Conservation (phyloP, 2,888 invertebrate species). For the Cantharis rufa region DNA sequence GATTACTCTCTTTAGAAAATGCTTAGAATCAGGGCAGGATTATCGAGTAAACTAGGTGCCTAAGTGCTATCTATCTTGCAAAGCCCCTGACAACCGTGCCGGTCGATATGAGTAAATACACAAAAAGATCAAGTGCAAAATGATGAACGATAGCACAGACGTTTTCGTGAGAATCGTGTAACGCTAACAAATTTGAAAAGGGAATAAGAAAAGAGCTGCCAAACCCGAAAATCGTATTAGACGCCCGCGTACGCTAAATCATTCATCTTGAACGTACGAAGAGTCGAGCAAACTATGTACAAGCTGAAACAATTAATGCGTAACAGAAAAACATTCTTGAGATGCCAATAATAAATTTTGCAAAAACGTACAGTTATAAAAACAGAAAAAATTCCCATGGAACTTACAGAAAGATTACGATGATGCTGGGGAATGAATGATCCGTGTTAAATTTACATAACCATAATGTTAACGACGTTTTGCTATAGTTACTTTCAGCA, state of each 20-base stretch:
- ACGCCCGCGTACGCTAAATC: background rate
- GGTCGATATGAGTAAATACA: background rate
- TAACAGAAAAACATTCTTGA: background rate
- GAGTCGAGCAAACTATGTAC: background rate
- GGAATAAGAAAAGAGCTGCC: background rate
- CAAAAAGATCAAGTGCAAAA: background rate
- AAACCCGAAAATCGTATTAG: background rate
- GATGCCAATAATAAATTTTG: background rate
- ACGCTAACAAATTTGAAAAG: background rate
- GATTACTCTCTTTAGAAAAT: background rate
- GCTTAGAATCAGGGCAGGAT: background rate
- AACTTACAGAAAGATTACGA: background rate
- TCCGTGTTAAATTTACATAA: background rate
- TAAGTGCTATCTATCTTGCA: background rate
- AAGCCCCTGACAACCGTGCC: background rate
- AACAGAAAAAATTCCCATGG: background rate
- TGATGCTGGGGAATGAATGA: background rate
- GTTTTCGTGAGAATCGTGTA: background rate
- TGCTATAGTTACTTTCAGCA: background rate
- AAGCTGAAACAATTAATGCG: background rate
- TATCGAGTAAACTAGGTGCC: background rate
- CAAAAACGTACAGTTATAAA: background rate
- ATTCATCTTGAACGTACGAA: background rate
- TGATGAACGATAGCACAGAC: background rate
- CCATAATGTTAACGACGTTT: background rate